Evolutionary conservation across 2,113 vertebrate species (phyloP).

Genomic region (Catharus fuscescens): DNA sequence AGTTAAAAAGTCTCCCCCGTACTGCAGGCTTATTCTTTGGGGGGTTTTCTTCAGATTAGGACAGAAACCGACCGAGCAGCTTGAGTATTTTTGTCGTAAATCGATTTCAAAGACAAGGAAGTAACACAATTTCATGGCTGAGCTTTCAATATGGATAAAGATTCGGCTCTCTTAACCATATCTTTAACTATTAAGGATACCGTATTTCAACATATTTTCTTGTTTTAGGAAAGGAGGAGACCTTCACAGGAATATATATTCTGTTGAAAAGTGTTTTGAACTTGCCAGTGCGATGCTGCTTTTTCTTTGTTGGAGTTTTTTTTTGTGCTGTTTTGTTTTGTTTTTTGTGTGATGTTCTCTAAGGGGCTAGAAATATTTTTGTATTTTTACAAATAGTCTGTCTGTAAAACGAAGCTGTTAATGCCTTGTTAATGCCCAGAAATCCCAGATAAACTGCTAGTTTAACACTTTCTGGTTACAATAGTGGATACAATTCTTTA

Average conservation of each 20-base stretch:
- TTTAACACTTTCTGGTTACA: not conserved
- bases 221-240: not conserved
- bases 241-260: not conserved
- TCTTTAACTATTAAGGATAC: constrained; percentile 55
- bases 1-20: not conserved
- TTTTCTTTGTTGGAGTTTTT: not conserved
- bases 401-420: not conserved
- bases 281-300: not conserved
- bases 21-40: constrained; percentile 2
- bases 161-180: constrained; percentile 58
- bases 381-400: not conserved
- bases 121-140: constrained; percentile 66
- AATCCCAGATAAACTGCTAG: not conserved
- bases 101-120: constrained; percentile 61
- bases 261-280: not conserved
- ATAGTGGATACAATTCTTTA: not conserved
- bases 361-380: not conserved
- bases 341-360: not conserved
- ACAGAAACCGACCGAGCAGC: not conserved
- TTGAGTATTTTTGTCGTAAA: constrained; percentile 17
- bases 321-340: not conserved
- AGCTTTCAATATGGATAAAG: constrained; percentile 67
- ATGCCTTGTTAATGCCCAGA: not conserved
- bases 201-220: constrained; percentile 27
- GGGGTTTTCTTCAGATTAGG: constrained; percentile 17